Percentiles rank a stretch among this genome's conserved stretches.
These are phyloP conservation scores for Arizona elegans DNA, from an alignment of 2,113 vertebrate species.

Conservation along the genomic window DNA sequence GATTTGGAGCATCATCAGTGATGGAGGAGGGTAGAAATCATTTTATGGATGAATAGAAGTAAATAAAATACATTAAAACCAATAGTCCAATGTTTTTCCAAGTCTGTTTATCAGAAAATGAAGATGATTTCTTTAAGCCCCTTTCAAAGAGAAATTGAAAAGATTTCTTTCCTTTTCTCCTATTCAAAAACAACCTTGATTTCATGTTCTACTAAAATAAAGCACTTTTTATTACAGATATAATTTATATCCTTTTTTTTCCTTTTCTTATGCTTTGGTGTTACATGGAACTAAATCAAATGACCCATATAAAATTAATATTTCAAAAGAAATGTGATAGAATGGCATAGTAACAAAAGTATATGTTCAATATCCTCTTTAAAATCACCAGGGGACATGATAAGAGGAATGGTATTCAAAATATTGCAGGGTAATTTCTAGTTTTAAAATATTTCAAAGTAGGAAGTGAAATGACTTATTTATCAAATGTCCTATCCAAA, in stretches of 20 bases:
- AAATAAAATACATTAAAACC: background rate
- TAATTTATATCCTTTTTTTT: background rate
- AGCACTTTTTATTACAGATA: background rate
- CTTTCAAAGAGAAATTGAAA: background rate
- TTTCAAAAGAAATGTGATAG: background rate
- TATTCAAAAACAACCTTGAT: background rate
- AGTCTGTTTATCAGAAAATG: background rate
- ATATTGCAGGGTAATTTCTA: slow-evolving; percentile 8
- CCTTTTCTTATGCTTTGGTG: background rate
- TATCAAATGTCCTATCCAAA: slow-evolving; percentile 25
- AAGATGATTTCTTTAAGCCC: background rate
- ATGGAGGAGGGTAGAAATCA: background rate
- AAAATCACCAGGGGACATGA: background rate
- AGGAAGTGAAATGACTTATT: background rate
- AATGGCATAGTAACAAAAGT: slow-evolving; percentile 12
- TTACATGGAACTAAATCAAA: background rate
- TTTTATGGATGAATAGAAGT: background rate
- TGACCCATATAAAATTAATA: background rate
- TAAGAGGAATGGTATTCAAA: background rate
- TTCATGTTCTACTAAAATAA: background rate
- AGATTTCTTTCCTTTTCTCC: background rate
- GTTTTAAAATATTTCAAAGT: slow-evolving; percentile 7
- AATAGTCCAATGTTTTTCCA: background rate
- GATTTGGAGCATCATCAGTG: background rate
- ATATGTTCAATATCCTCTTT: slow-evolving; percentile 9